These are phyloP conservation scores for Microtus ochrogaster DNA, from an alignment of 2,113 vertebrate species.

Conservation along the genomic window DNA sequence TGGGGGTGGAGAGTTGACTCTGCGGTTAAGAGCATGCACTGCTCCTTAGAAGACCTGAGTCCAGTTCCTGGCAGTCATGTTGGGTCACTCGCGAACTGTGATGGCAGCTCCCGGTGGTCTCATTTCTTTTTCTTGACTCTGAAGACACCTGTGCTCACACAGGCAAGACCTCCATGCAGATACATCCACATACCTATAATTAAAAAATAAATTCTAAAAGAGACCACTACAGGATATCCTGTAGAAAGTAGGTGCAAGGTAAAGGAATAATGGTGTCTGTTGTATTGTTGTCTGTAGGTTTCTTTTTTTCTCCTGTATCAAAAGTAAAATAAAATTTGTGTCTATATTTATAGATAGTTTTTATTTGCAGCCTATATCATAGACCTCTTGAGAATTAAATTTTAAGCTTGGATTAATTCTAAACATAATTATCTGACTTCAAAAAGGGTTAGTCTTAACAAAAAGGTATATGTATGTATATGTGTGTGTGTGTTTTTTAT, in stretches of 20 bases:
- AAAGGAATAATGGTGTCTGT: neutral
- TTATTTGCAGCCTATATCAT: neutral
- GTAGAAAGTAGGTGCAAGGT: neutral
- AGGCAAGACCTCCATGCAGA: neutral
- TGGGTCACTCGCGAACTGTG: too few relatives aligned
- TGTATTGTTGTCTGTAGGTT: conserved; percentile 10
- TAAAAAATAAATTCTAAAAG: conserved; percentile 2
- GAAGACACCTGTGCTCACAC: neutral
- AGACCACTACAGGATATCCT: neutral
- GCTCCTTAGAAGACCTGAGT: neutral
- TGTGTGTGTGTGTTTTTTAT: neutral
- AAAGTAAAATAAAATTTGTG: conserved; percentile 34
- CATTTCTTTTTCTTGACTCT: neutral
- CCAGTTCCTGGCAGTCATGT: neutral
- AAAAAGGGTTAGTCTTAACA: neutral
- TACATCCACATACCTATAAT: neutral
- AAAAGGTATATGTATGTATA: neutral
- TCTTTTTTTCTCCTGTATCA: neutral
- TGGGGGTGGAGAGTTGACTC: too few relatives aligned
- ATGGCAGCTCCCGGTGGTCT: neutral
- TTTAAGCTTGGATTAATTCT: conserved; percentile 14
- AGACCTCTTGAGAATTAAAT: conserved; percentile 22
- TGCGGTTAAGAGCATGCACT: too few relatives aligned
- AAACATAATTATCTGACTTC: conserved; percentile 36
- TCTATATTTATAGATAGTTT: neutral